Base-by-base conservation (phyloP, 2,797 vertebrate species). In the Sebastes diploproa region DNA sequence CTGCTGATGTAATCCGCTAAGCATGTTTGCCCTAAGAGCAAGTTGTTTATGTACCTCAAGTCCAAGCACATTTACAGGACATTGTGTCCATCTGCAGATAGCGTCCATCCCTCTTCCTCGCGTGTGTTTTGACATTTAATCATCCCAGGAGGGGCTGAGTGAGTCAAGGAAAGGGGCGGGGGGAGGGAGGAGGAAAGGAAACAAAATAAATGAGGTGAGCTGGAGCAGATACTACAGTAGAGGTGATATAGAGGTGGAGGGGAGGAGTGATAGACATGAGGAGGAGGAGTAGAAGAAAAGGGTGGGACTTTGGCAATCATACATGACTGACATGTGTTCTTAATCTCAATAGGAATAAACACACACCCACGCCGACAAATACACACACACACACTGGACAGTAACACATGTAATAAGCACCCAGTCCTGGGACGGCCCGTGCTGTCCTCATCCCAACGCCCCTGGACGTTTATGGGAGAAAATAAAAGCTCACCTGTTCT, bases 121-220 rank as follows among this genome's bases (percentile, higher is more conserved):
- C 13, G 68, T 78, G 78, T 82, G 80, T 83, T 82, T 88, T 80
- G 80, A 90, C 68, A 82, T 86, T 80, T 78, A 86, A 68, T 90
- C 75, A 85, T 78, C 73, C 62, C 14, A 55, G 36, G 63, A 72
- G 46, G 60, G 62, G 29, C 23, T 74, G 79, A 82, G 62, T 64
- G 62, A 84, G 77, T 68, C 71, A 55, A 86, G 65, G 61, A 75
- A 78, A 65, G 52, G 50, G 25, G 56, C 30, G 16, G 50, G 32
- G 52, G 50, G 50, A 34, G 46, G 64, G 23, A 69, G 60, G 71
- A 77, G 13, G 55, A 55, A 27, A 58, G 25, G 25, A 10, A 38
- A 42, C 25, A 82, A 78, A 73, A 61, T 30, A 38, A 56, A 78
- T n/a, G 64, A 27, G 34, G 18, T 58, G 63, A 75, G 77, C 20